These are phyloP conservation scores for Lochmaea crataegi DNA, from an alignment of 2,888 invertebrate species.

Conservation along the genomic window DNA sequence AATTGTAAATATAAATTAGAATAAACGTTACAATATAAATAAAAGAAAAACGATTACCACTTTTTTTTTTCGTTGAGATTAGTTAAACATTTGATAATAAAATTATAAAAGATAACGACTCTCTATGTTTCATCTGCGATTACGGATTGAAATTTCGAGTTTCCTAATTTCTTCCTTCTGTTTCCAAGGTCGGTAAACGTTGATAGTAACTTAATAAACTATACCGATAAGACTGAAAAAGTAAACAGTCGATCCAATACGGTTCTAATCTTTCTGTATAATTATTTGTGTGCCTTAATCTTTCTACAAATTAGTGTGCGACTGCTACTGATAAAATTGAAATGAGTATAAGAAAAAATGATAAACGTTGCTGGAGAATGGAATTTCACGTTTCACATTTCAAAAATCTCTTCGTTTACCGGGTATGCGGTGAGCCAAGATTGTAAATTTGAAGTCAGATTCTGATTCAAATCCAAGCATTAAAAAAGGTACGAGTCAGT, in stretches of 20 bases:
- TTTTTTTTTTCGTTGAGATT: neutral
- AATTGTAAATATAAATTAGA: no score
- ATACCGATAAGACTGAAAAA: slow-evolving; percentile 18
- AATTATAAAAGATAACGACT: neutral
- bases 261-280: slow-evolving; percentile 1
- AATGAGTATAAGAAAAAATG: neutral
- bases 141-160: neutral
- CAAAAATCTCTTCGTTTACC: no score
- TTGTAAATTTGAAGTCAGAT: no score
- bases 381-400: no score
- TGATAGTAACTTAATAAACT: slow-evolving; percentile 23
- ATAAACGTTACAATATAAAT: no score
- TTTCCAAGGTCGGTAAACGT: slow-evolving; percentile 16
- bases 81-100: slow-evolving; percentile 2
- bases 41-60: neutral
- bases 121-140: neutral
- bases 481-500: no score
- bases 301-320: neutral
- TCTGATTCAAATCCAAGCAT: no score
- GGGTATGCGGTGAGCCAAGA: no score
- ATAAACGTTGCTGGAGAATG: neutral
- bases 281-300: neutral
- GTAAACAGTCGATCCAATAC: slow-evolving; percentile 10
- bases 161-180: slow-evolving; percentile 11
- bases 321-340: neutral